phyloP scores from a whole-genome alignment of 2,797 vertebrate species.

The Gallirallus australis region DNA sequence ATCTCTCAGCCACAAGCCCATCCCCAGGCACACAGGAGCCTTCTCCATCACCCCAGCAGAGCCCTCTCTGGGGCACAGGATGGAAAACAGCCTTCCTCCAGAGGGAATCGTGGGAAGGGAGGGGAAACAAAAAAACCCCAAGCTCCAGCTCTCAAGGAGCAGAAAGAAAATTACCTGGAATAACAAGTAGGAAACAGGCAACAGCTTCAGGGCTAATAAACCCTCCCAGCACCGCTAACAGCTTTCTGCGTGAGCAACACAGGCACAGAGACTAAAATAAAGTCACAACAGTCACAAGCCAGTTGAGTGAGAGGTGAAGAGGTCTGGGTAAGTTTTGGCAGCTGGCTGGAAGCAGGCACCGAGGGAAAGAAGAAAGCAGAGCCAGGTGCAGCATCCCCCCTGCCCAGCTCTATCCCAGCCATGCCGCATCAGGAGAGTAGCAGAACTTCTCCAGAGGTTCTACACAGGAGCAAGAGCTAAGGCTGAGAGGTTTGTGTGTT shows the following conservation, averaged over 20 bases:
- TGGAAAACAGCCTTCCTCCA: neutral
- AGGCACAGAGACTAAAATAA: constrained; percentile 38
- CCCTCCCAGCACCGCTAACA: neutral
- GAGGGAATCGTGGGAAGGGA: neutral
- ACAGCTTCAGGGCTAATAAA: neutral
- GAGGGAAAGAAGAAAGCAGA: neutral
- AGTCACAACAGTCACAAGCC: constrained; percentile 27
- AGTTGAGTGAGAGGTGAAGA: neutral
- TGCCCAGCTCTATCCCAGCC: neutral
- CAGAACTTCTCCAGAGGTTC: neutral
- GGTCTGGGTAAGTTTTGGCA: neutral
- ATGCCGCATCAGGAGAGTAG: fast-evolving
- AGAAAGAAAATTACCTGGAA: neutral
- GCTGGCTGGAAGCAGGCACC: neutral
- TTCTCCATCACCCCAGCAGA: neutral
- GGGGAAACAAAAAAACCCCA: neutral
- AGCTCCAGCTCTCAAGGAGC: neutral
- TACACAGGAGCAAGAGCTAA: neutral
- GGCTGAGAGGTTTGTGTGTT: neutral
- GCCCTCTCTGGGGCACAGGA: neutral
- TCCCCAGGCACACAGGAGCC: neutral
- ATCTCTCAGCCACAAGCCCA: neutral
- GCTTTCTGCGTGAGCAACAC: constrained; percentile 32
- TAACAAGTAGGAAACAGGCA: constrained; percentile 29
- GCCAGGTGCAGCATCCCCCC: neutral